Percentiles rank a stretch among this genome's conserved stretches.
Evolutionary conservation across 2,888 invertebrate species (phyloP).

Genomic region (Leucophenga maculata): DNA sequence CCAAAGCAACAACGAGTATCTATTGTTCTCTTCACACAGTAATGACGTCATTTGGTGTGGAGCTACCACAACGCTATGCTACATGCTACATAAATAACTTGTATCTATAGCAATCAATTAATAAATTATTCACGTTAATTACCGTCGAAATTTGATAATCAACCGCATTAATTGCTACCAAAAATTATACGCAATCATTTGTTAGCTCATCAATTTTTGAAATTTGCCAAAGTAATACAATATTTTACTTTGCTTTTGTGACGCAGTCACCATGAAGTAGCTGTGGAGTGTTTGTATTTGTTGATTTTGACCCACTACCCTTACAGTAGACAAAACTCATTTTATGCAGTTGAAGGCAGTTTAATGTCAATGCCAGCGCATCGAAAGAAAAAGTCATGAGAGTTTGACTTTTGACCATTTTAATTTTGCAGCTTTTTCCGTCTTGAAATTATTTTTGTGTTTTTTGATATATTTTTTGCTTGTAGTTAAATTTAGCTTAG

Average conservation of each 20-base stretch:
- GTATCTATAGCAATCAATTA: slow-evolving; percentile 34
- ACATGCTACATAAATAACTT: neutral
- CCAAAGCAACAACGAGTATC: neutral
- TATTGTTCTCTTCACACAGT: neutral
- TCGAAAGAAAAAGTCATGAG: slow-evolving; percentile 8
- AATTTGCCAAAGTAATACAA: too few species aligned
- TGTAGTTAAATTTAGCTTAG: too few species aligned
- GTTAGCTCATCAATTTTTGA: slow-evolving; percentile 1
- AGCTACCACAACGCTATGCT: slow-evolving; percentile 22
- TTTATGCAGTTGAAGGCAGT: slow-evolving; percentile 46
- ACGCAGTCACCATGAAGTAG: neutral
- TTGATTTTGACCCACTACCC: neutral
- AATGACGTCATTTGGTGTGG: slow-evolving; percentile 42
- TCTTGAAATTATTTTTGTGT: too few species aligned
- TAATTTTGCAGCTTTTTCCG: too few species aligned
- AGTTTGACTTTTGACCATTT: slow-evolving; percentile 9
- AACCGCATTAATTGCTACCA: slow-evolving; percentile 25
- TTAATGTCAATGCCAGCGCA: slow-evolving; percentile 48
- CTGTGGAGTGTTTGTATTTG: neutral
- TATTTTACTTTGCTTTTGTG: neutral
- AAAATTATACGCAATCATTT: slow-evolving; percentile 18
- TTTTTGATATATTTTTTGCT: too few species aligned
- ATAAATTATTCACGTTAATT: slow-evolving; percentile 55
- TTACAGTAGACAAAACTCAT: slow-evolving; percentile 27
- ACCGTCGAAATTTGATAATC: slow-evolving; percentile 46